Conservation (phyloP, 2,113 vertebrate species). For the Mobula hypostoma region DNA sequence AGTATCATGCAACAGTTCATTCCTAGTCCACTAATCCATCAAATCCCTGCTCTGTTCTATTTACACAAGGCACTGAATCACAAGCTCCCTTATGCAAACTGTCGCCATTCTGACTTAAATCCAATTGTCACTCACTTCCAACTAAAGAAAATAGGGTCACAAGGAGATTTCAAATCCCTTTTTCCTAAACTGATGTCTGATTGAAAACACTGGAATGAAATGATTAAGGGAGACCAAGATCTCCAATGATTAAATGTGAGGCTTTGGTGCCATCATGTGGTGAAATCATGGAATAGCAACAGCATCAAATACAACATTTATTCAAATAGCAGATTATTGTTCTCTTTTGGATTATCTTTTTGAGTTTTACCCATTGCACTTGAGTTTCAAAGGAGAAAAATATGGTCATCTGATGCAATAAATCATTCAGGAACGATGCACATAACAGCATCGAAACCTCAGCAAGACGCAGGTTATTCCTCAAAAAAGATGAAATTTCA, state of each 20-base stretch:
- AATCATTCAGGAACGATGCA: neutral
- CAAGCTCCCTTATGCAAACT: neutral
- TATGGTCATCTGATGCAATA: neutral
- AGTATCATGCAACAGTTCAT: neutral
- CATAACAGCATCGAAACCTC: neutral
- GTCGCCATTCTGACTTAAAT: constrained; percentile 21
- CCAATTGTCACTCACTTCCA: neutral
- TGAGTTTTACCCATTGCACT: neutral
- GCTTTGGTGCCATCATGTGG: constrained; percentile 23
- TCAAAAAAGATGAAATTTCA: neutral
- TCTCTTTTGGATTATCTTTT: neutral
- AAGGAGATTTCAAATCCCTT: neutral
- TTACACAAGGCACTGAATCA: constrained; percentile 17
- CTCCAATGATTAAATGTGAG: neutral
- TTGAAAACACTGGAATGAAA: neutral
- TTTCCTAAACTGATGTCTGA: neutral
- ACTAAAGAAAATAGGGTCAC: constrained; percentile 13
- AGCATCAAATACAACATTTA: neutral
- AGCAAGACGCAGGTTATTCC: neutral
- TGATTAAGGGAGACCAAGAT: too few species aligned
- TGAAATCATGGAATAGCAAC: neutral
- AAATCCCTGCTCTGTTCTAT: neutral
- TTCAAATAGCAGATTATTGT: neutral
- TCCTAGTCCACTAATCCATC: neutral
- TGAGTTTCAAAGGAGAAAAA: neutral